Percentiles rank a stretch among this genome's conserved stretches.
These are phyloP conservation scores for Parapsyche elsis DNA, from an alignment of 1,140 invertebrate genomes.

Conservation along the genomic window DNA sequence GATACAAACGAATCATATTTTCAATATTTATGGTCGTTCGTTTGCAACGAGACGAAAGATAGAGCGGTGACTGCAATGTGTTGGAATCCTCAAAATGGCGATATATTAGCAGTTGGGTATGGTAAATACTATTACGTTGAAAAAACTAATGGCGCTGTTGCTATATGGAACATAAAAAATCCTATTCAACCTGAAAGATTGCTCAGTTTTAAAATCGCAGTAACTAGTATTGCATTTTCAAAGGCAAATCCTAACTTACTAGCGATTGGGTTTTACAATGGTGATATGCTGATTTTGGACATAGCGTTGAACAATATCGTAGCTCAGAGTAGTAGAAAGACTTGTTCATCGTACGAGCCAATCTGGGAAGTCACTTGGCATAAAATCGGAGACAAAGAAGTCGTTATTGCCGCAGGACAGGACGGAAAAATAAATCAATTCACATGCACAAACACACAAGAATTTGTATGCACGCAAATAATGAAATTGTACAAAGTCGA, in stretches of 20 bases:
- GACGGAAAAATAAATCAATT: slow-evolving; percentile 72
- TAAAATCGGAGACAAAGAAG: slow-evolving; percentile 65
- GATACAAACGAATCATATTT: slow-evolving; percentile 63
- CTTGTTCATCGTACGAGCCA: slow-evolving; percentile 72
- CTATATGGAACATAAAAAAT: slow-evolving; percentile 88
- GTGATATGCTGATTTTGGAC: slow-evolving; percentile 79
- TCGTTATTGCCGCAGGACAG: slow-evolving; percentile 68
- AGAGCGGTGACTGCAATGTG: slow-evolving; percentile 70
- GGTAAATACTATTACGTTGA: slow-evolving; percentile 71
- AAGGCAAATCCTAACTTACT: slow-evolving; percentile 75
- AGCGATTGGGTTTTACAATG: slow-evolving; percentile 83
- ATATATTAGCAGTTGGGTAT: slow-evolving; percentile 78
- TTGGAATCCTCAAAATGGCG: slow-evolving; percentile 74
- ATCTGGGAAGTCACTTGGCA: slow-evolving; percentile 74
- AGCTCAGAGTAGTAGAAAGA: slow-evolving; percentile 67
- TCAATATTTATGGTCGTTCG: slow-evolving; percentile 74
- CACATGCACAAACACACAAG: slow-evolving; percentile 65
- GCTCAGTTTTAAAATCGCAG: slow-evolving; percentile 75
- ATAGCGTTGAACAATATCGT: slow-evolving; percentile 68
- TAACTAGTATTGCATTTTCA: slow-evolving; percentile 82
- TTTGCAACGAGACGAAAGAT: slow-evolving; percentile 62
- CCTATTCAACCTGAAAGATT: slow-evolving; percentile 82
- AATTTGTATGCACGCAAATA: slow-evolving; percentile 69
- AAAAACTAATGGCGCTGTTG: slow-evolving; percentile 71
- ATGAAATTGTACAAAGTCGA: slow-evolving; percentile 73